Conservation (phyloP, 2,797 vertebrate genomes). For the Channa striata region DNA sequence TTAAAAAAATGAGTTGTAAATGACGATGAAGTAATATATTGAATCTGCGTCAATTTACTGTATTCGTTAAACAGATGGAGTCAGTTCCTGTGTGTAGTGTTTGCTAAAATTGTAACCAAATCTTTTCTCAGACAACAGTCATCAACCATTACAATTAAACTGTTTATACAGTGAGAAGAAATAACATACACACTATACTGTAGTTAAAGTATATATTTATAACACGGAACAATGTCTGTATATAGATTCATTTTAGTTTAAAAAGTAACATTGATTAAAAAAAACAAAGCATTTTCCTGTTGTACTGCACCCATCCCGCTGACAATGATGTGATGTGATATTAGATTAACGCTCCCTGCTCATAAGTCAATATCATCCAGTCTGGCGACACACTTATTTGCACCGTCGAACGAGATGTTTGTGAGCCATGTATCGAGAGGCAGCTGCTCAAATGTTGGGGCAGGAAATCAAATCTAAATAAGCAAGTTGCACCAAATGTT, state of each 20-base stretch:
- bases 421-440: slow-evolving; percentile 57
- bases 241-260: background rate
- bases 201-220: background rate
- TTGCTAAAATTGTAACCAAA: slow-evolving; percentile 25
- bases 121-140: slow-evolving; percentile 2
- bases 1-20: slow-evolving; percentile 67
- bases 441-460: slow-evolving; percentile 68
- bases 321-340: background rate
- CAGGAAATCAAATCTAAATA: slow-evolving; percentile 74
- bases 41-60: slow-evolving; percentile 37
- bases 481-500: slow-evolving; percentile 79
- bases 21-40: slow-evolving; percentile 66
- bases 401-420: slow-evolving; percentile 66
- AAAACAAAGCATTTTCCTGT: background rate
- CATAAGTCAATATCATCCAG: slow-evolving; percentile 26
- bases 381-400: slow-evolving; percentile 46
- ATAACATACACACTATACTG: background rate
- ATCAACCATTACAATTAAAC: background rate
- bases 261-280: background rate
- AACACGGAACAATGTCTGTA: background rate
- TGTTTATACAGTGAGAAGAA: background rate
- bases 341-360: slow-evolving; percentile 32
- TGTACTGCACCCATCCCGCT: background rate
- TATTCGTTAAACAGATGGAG: slow-evolving; percentile 54
- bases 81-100: slow-evolving; percentile 34